Conservation (phyloP, 2,797 vertebrate species). For the Phrynocephalus guinanensis region DNA sequence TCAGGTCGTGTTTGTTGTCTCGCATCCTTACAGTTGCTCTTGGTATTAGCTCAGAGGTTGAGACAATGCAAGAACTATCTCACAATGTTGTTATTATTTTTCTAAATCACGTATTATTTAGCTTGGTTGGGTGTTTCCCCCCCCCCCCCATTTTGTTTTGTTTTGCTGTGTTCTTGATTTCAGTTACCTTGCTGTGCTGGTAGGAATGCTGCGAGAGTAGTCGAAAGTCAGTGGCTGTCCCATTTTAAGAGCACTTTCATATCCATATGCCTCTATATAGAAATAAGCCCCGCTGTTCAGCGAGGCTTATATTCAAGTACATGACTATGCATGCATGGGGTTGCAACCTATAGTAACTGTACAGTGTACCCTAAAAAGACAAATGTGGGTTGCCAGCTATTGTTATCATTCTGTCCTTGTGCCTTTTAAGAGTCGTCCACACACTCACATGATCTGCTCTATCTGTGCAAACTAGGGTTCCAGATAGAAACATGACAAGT, state of each 20-base stretch:
- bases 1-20: slow-evolving; percentile 62
- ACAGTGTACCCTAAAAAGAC: slow-evolving; percentile 20
- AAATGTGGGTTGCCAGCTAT: neutral
- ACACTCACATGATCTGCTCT: neutral
- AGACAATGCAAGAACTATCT: slow-evolving; percentile 48
- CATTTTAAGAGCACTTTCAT: neutral
- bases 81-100: slow-evolving; percentile 9
- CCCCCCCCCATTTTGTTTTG: neutral
- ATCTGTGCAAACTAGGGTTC: neutral
- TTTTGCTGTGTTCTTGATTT: slow-evolving; percentile 43
- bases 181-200: slow-evolving; percentile 65
- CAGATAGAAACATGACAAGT: neutral
- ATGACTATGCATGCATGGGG: neutral
- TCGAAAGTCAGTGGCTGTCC: slow-evolving; percentile 53
- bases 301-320: neutral
- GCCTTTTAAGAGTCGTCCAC: neutral
- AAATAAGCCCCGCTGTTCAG: neutral
- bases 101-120: slow-evolving; percentile 60
- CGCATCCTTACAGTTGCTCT: slow-evolving; percentile 48
- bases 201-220: slow-evolving; percentile 76
- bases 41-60: slow-evolving; percentile 40
- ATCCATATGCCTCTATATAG: neutral
- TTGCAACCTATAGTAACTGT: slow-evolving; percentile 47
- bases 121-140: slow-evolving; percentile 19
- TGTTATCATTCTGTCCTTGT: neutral